Conservation (phyloP, 2,797 vertebrate species). For the Todus mexicanus region DNA sequence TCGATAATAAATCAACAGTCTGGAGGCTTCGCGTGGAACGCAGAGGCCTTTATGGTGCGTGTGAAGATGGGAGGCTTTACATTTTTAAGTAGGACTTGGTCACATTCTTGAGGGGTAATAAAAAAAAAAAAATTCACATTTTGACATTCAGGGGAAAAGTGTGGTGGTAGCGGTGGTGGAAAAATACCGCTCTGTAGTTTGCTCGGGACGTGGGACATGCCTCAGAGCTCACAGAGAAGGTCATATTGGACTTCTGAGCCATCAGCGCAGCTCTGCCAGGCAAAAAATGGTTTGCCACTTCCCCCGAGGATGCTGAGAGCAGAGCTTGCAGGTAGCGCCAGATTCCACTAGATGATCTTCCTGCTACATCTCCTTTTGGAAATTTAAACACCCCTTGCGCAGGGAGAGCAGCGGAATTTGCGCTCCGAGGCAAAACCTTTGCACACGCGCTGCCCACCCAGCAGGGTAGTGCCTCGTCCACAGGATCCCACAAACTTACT, state of each 20-base stretch:
- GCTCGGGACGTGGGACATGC: neutral
- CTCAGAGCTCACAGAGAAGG: constrained; percentile 23
- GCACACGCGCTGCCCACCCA: rapidly evolving
- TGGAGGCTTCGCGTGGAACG: neutral
- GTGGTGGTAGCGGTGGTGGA: neutral
- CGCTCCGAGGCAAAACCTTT: neutral
- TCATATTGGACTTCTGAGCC: neutral
- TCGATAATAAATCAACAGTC: constrained; percentile 32
- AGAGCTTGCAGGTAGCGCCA: neutral
- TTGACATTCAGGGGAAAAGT: constrained; percentile 14
- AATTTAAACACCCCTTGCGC: neutral
- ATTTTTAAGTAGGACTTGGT: constrained; percentile 44
- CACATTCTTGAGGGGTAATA: constrained; percentile 17
- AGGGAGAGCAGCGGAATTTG: neutral
- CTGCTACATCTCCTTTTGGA: neutral
- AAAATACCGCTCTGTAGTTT: neutral
- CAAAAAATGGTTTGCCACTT: neutral
- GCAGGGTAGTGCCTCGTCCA: rapidly evolving
- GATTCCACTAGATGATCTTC: neutral
- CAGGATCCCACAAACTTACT: rapidly evolving
- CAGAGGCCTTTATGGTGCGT: neutral
- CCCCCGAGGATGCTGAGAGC: neutral
- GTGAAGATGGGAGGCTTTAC: constrained; percentile 26
- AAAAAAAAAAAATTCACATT: constrained; percentile 49
- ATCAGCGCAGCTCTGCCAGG: neutral